Conservation (phyloP, 2,888 invertebrate genomes). For the Scaptodrosophila latifasciaeformis region DNA sequence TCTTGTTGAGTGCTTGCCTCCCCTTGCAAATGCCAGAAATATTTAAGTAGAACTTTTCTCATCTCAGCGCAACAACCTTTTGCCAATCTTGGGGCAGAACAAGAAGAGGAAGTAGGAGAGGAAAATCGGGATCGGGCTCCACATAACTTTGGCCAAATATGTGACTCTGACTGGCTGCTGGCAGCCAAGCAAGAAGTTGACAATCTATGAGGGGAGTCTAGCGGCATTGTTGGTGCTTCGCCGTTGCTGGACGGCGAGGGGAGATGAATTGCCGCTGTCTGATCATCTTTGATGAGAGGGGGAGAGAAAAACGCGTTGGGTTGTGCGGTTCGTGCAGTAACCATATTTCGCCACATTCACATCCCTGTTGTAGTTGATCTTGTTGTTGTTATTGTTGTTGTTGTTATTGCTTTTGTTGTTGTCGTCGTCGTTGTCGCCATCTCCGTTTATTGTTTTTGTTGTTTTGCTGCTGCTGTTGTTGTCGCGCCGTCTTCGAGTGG, state of each 20-base stretch:
- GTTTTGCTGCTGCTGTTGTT: no score
- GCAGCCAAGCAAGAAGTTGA: no score
- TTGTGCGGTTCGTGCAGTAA: constrained; percentile 5
- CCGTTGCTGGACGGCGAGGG: neutral
- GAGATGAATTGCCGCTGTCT: no score
- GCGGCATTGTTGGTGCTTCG: neutral
- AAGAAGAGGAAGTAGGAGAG: no score
- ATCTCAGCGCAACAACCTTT: constrained; percentile 10
- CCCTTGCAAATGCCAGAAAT: neutral
- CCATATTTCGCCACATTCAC: constrained; percentile 49
- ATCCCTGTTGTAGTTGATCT: constrained; percentile 36
- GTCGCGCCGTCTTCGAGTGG: constrained; percentile 2
- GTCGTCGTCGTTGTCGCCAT: neutral
- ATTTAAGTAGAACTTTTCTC: constrained; percentile 28
- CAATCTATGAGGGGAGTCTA: no score
- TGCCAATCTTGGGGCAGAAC: neutral
- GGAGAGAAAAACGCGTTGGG: neutral
- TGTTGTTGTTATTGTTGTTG: neutral
- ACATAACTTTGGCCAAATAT: constrained; percentile 45
- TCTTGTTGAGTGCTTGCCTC: neutral
- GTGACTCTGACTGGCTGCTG: no score
- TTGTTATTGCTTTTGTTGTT: neutral
- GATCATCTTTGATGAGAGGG: no score
- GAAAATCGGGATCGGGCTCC: constrained; percentile 18
- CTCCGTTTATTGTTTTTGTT: neutral